These are phyloP conservation scores for Hirundo rustica DNA, from an alignment of 2,797 vertebrate species.

Conservation along the genomic window DNA sequence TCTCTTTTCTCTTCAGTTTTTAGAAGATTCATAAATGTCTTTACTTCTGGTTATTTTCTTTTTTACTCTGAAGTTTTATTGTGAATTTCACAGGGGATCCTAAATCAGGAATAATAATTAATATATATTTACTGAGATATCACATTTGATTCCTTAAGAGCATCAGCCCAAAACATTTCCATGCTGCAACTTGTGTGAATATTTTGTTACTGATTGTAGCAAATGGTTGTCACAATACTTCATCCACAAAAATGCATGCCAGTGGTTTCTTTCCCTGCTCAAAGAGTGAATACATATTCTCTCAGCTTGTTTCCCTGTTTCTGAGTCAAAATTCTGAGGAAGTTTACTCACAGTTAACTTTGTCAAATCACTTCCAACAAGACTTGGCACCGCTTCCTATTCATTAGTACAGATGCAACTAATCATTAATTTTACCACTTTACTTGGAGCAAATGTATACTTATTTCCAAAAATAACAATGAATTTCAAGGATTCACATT, in stretches of 20 bases:
- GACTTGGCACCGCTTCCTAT: background rate
- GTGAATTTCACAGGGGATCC: background rate
- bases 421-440: background rate
- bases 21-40: background rate
- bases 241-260: background rate
- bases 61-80: background rate
- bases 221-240: background rate
- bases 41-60: background rate
- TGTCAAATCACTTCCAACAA: background rate
- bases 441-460: background rate
- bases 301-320: background rate
- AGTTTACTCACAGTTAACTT: background rate
- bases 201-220: background rate
- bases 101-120: background rate
- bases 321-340: background rate
- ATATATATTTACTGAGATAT: background rate
- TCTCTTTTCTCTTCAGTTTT: background rate
- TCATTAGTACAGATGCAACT: background rate
- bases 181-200: background rate
- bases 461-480: background rate
- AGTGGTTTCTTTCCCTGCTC: background rate
- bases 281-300: background rate
- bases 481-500: background rate
- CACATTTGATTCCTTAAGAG: background rate
- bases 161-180: background rate